Evolutionary conservation across 2,797 vertebrate species (phyloP).

Genomic region (Silurus aristotelis): DNA sequence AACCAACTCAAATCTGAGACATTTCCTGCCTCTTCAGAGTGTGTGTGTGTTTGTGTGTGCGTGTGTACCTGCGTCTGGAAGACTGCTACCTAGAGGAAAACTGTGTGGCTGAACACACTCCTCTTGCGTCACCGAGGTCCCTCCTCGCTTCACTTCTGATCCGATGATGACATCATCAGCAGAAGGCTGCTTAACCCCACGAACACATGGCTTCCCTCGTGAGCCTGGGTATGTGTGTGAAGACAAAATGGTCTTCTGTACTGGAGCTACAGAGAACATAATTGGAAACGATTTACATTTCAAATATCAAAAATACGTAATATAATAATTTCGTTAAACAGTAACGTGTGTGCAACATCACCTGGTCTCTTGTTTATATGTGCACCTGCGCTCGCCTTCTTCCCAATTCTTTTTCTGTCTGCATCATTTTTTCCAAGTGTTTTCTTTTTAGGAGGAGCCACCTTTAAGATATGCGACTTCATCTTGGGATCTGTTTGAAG

Average conservation of each 20-base stretch:
- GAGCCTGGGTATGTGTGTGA: conserved; percentile 48
- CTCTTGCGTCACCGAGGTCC: conserved; percentile 61
- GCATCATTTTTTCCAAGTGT: conserved; percentile 61
- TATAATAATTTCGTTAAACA: neutral
- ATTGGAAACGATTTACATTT: neutral
- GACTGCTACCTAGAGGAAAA: conserved; percentile 58
- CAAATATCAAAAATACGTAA: neutral
- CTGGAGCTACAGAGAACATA: conserved; percentile 49
- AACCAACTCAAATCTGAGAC: neutral
- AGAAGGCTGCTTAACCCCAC: conserved; percentile 41
- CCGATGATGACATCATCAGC: conserved; percentile 38
- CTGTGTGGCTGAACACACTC: conserved; percentile 75
- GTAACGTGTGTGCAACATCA: conserved; percentile 54
- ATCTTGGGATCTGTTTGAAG: conserved; percentile 62
- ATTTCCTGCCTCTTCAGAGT: neutral
- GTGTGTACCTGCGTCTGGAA: conserved; percentile 38
- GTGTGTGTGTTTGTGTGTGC: neutral
- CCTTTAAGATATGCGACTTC: conserved; percentile 59
- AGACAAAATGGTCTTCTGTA: conserved; percentile 62
- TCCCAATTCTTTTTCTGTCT: conserved; percentile 70
- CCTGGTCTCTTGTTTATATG: conserved; percentile 70
- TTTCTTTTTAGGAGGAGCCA: conserved; percentile 57
- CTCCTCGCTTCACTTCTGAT: conserved; percentile 59
- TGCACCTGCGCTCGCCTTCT: conserved; percentile 60
- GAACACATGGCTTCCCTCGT: conserved; percentile 52